Conservation (phyloP, 2,797 vertebrate genomes). For the Pelobates cultripes region DNA sequence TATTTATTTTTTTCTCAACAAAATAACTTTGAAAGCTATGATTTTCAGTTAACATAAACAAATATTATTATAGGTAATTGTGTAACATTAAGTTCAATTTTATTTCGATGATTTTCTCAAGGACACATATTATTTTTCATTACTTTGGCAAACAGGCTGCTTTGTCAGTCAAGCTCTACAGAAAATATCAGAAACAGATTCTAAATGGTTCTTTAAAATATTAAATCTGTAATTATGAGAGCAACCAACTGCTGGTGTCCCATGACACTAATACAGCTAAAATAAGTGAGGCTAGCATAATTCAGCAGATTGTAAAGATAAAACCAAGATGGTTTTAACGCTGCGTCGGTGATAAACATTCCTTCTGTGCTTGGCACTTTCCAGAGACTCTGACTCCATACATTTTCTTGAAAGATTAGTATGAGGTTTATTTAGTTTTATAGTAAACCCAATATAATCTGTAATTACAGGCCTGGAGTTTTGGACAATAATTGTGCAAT, state of each 20-base stretch:
- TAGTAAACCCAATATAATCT: background rate
- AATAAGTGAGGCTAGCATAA: constrained; percentile 15
- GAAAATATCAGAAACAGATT: constrained; percentile 13
- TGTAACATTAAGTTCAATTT: background rate
- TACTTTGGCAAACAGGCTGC: background rate
- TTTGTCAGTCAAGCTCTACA: background rate
- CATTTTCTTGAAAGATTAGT: background rate
- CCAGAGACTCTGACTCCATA: constrained; percentile 1
- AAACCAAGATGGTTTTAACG: constrained; percentile 7
- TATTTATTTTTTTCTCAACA: background rate
- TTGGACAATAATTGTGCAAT: background rate
- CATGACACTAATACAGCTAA: constrained; percentile 26
- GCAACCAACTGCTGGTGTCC: constrained; percentile 11
- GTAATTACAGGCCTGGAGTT: background rate
- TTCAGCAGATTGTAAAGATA: constrained; percentile 19
- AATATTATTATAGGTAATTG: constrained; percentile 14
- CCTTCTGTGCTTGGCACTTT: constrained; percentile 24
- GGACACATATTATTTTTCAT: constrained; percentile 11
- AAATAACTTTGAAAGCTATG: background rate
- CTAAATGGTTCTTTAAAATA: constrained; percentile 18
- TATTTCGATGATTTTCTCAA: constrained; percentile 3
- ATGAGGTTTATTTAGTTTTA: constrained; percentile 4
- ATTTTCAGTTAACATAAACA: background rate
- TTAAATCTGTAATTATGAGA: constrained; percentile 37
- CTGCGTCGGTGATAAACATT: background rate